phyloP scores from a whole-genome alignment of 2,888 invertebrate genomes.

The Ceraclea dissimilis region DNA sequence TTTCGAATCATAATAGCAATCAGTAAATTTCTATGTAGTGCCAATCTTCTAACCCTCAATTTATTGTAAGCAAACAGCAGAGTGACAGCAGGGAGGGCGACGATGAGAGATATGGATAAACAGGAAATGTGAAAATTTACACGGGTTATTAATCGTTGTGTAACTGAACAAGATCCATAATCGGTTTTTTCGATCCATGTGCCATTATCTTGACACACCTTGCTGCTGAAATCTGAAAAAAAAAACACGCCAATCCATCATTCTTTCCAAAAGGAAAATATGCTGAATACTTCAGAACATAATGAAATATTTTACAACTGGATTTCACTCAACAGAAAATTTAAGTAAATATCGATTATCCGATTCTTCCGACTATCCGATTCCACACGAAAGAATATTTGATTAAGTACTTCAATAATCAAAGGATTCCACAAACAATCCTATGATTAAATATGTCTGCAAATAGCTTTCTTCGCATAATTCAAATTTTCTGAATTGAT shows the following conservation, averaged over 20 bases:
- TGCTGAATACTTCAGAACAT: neutral
- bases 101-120: conserved; percentile 43
- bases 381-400: too few relatives aligned
- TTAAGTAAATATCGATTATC: too few relatives aligned
- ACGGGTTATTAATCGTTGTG: conserved; percentile 44
- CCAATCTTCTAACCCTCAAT: conserved; percentile 46
- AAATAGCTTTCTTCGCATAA: too few relatives aligned
- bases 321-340: too few relatives aligned
- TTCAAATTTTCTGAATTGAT: too few relatives aligned
- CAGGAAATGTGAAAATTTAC: conserved; percentile 49
- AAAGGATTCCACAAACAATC: too few relatives aligned
- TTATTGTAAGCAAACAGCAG: conserved; percentile 50
- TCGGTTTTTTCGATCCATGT: conserved; percentile 54
- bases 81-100: conserved; percentile 50
- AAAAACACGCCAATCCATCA: neutral
- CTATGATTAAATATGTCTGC: too few relatives aligned
- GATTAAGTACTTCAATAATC: too few relatives aligned
- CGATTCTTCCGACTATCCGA: too few relatives aligned
- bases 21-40: conserved; percentile 53
- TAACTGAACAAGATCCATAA: conserved; percentile 50
- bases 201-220: conserved; percentile 46
- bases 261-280: conserved; percentile 1
- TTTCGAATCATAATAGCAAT: conserved; percentile 52
- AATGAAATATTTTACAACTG: too few relatives aligned
- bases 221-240: conserved; percentile 49